These are phyloP conservation scores for Cheiracanthium punctorium DNA, from an alignment of 2,888 invertebrate species.

Conservation along the genomic window DNA sequence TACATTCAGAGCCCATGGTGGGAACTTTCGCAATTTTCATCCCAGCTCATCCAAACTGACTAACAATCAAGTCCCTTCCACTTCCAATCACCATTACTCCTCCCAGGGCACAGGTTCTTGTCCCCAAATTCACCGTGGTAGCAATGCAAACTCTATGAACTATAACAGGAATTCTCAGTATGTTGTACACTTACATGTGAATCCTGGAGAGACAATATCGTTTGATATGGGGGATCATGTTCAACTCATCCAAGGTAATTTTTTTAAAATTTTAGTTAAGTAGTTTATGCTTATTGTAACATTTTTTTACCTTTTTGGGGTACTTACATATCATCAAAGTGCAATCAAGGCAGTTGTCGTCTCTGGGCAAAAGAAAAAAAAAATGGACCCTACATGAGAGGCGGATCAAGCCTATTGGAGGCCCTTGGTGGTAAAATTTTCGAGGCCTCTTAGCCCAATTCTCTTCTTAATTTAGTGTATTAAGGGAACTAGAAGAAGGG, in stretches of 20 bases:
- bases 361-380: no score
- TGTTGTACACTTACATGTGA: slow-evolving; percentile 85
- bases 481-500: no score
- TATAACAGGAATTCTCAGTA: slow-evolving; percentile 77
- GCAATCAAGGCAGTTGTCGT: no score
- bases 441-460: no score
- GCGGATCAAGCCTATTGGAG: no score
- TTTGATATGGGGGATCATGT: slow-evolving; percentile 85
- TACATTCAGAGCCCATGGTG: slow-evolving; percentile 52
- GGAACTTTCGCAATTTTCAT: slow-evolving; percentile 49
- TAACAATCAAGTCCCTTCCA: slow-evolving; percentile 30
- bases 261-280: no score
- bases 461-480: no score
- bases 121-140: slow-evolving; percentile 36
- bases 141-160: slow-evolving; percentile 48
- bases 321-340: no score
- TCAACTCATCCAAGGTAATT: slow-evolving; percentile 83
- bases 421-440: no score
- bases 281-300: no score
- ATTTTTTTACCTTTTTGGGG: no score
- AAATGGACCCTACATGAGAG: no score
- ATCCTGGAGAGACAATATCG: slow-evolving; percentile 86
- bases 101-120: slow-evolving; percentile 27
- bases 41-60: slow-evolving; percentile 41
- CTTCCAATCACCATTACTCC: slow-evolving; percentile 38